Evolutionary conservation across 2,888 invertebrate genomes (phyloP).

Genomic region (Rhodophaea formosa): DNA sequence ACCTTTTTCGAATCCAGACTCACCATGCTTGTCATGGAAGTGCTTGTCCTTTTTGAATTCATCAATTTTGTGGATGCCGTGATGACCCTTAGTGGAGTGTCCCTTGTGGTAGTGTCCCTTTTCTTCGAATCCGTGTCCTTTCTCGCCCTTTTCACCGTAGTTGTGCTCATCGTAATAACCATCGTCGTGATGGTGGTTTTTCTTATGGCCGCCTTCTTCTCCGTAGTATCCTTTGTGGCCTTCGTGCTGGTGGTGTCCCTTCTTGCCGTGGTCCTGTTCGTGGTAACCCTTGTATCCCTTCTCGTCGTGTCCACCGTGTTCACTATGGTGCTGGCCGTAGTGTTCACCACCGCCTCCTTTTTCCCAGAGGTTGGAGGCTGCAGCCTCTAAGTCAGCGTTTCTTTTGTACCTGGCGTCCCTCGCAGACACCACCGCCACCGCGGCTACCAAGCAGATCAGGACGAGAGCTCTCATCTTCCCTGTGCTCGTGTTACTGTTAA

Average conservation of each 20-base stretch:
- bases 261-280: conserved; percentile 83
- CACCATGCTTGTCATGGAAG: conserved; percentile 92
- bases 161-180: conserved; percentile 84
- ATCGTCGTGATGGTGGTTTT: conserved; percentile 83
- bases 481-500: conserved; percentile 53
- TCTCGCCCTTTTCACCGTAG: conserved; percentile 84
- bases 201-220: conserved; percentile 83
- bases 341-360: conserved; percentile 83
- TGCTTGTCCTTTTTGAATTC: conserved; percentile 93
- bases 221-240: conserved; percentile 81
- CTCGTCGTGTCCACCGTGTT: conserved; percentile 84
- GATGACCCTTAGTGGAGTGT: conserved; percentile 91
- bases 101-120: conserved; percentile 89
- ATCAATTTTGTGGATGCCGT: conserved; percentile 91
- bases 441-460: conserved; percentile 60
- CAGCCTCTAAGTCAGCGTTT: conserved; percentile 73
- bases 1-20: conserved; percentile 89
- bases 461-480: conserved; percentile 60
- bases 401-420: conserved; percentile 74
- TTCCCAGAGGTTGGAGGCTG: conserved; percentile 73
- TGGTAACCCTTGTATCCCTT: conserved; percentile 86
- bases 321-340: conserved; percentile 81
- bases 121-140: conserved; percentile 78
- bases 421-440: conserved; percentile 66
- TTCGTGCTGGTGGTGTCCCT: conserved; percentile 87